Conservation (phyloP, 2,888 invertebrate genomes). For the Callinectes sapidus region DNA sequence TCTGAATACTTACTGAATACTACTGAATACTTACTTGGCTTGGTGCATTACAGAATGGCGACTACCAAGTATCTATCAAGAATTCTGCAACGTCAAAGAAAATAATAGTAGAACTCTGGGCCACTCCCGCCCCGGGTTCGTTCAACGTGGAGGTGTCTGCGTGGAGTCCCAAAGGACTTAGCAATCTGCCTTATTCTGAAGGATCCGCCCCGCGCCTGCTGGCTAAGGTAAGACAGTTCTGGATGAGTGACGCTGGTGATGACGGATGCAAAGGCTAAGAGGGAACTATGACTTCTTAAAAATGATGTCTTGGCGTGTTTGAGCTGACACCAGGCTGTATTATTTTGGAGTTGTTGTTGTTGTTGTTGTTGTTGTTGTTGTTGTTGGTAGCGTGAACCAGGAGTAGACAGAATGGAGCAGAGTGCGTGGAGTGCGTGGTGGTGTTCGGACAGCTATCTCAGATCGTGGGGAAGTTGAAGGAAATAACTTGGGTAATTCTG, state of each 20-base stretch:
- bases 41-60: background rate
- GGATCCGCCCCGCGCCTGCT: constrained; percentile 27
- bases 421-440: no score
- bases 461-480: no score
- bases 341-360: no score
- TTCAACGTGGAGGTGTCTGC: background rate
- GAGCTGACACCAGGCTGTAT: no score
- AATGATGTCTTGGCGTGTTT: no score
- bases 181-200: background rate
- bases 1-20: no score
- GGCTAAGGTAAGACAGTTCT: constrained; percentile 26
- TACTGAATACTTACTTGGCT: no score
- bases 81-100: background rate
- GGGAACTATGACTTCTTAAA: background rate
- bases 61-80: background rate
- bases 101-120: constrained; percentile 8
- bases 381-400: no score
- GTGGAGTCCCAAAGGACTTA: constrained; percentile 28
- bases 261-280: background rate
- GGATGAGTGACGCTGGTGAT: background rate
- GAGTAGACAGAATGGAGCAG: no score
- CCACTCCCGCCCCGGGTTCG: background rate
- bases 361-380: no score
- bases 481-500: no score
- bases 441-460: no score